A percentile compares a stretch with the other conserved stretches of the same genome.
phyloP scores from a whole-genome alignment of 2,888 invertebrate species.

The Macropis europaea region DNA sequence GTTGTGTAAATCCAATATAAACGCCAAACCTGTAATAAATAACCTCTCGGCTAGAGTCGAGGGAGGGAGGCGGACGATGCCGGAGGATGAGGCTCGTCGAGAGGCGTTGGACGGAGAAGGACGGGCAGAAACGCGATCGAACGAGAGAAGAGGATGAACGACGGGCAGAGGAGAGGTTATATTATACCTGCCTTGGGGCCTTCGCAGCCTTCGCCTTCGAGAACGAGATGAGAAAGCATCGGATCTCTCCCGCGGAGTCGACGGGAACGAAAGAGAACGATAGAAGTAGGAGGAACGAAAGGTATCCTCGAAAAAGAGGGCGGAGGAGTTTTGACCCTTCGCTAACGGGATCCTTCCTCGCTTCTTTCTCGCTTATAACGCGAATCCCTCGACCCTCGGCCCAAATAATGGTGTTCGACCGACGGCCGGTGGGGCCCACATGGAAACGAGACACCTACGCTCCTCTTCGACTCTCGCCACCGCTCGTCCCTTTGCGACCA shows the following conservation, averaged over 20 bases:
- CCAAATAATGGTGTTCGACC: conserved; percentile 75
- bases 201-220: conserved; percentile 73
- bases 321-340: conserved; percentile 76
- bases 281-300: conserved; percentile 54
- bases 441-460: conserved; percentile 66
- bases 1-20: conserved; percentile 79
- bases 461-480: conserved; percentile 26
- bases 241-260: conserved; percentile 46
- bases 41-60: conserved; percentile 72
- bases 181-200: conserved; percentile 75
- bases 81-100: conserved; percentile 31
- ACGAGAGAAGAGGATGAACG: conserved; percentile 23
- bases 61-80: conserved; percentile 31
- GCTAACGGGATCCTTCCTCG: conserved; percentile 78
- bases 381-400: conserved; percentile 72
- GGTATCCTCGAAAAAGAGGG: conserved; percentile 65
- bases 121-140: conserved; percentile 28
- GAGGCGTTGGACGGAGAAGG: conserved; percentile 24
- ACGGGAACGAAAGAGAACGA: conserved; percentile 46
- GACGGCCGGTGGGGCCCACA: conserved; percentile 60
- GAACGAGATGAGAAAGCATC: conserved; percentile 75
- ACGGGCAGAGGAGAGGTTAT: conserved; percentile 70
- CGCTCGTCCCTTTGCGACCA: conserved; percentile 7
- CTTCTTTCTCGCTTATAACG: conserved; percentile 75
- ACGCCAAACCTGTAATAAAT: conserved; percentile 78